Conservation (phyloP, 2,888 invertebrate species). For the Cantharis nigra region DNA sequence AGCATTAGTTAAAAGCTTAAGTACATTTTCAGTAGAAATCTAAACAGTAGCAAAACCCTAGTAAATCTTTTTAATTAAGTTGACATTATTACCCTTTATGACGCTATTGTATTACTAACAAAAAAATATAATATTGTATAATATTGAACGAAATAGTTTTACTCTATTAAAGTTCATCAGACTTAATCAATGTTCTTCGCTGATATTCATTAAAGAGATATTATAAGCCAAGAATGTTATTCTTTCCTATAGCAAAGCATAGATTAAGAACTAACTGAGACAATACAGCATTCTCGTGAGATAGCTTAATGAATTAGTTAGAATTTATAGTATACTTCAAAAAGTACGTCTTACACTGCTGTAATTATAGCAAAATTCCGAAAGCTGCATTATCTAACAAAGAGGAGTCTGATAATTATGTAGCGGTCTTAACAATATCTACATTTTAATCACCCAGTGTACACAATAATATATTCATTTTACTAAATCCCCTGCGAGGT, state of each 20-base stretch:
- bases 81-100: not conserved
- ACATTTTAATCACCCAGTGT: too few species aligned
- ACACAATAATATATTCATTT: too few species aligned
- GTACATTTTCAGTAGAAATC: not conserved
- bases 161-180: not conserved
- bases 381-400: too few species aligned
- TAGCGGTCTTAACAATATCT: too few species aligned
- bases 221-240: not conserved
- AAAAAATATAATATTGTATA: not conserved
- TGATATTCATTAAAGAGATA: not conserved
- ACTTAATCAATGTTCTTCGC: not conserved
- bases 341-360: not conserved
- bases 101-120: not conserved
- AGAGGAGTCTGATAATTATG: too few species aligned
- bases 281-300: not conserved
- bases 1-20: not conserved
- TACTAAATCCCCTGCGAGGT: too few species aligned
- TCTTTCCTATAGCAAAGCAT: not conserved
- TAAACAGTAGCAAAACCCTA: not conserved
- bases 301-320: not conserved
- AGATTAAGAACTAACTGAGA: not conserved
- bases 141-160: not conserved
- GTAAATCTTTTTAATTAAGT: not conserved
- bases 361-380: not conserved
- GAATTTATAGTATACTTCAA: not conserved